These are phyloP conservation scores for Deilephila elpenor DNA, from an alignment of 2,888 invertebrate genomes.

Conservation along the genomic window DNA sequence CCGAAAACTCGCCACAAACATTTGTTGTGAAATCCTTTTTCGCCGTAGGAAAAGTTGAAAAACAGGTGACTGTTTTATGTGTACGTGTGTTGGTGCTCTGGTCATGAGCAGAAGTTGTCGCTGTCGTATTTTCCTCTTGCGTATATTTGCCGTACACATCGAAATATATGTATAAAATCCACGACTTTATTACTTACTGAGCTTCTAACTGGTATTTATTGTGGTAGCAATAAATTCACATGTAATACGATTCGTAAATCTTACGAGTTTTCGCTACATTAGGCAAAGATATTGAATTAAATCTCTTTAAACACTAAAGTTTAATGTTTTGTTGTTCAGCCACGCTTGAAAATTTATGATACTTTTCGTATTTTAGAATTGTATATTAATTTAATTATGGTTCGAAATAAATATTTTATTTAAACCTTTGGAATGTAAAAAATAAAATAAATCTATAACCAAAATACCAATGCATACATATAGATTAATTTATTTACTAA, in stretches of 20 bases:
- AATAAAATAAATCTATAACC: no score
- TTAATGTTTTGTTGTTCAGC: background rate
- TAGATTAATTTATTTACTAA: no score
- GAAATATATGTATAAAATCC: no score
- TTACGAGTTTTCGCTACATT: background rate
- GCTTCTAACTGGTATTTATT: no score
- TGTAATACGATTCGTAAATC: background rate
- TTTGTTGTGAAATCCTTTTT: conserved; percentile 50
- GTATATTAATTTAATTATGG: background rate
- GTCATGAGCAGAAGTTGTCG: conserved; percentile 49
- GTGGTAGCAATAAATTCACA: no score
- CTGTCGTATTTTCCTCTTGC: conserved; percentile 47
- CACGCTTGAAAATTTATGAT: background rate
- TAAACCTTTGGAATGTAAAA: no score
- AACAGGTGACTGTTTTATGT: conserved; percentile 45
- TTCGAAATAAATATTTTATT: background rate
- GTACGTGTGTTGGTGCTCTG: conserved; percentile 40
- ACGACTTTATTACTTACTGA: no score
- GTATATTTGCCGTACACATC: no score
- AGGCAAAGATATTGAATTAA: background rate
- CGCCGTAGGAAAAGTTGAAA: conserved; percentile 48
- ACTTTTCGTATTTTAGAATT: background rate
- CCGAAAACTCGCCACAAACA: conserved; percentile 49
- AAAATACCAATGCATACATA: no score
- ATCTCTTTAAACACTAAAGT: background rate